These are phyloP conservation scores for Trialeurodes vaporariorum DNA, from an alignment of 1,140 invertebrate species.

Conservation along the genomic window DNA sequence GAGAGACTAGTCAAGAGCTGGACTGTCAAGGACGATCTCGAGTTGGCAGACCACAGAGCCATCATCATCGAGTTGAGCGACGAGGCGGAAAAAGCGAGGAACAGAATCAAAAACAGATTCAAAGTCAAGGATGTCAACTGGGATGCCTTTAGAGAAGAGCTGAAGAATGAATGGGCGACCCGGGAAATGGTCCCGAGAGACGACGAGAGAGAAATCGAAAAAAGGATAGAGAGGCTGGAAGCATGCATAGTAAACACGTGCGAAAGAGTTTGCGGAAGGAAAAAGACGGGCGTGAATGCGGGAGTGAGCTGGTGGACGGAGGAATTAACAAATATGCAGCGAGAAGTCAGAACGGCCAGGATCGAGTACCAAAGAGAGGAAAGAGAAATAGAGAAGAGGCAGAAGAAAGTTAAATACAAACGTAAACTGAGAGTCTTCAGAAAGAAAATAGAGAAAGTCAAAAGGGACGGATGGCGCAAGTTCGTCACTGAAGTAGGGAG, in stretches of 20 bases:
- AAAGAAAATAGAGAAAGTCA: not conserved
- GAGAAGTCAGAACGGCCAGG: not conserved
- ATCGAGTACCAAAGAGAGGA: not conserved
- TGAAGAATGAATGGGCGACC: not conserved
- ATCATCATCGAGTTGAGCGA: not conserved
- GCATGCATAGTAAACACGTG: not conserved
- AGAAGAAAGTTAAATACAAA: not conserved
- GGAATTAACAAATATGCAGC: not conserved
- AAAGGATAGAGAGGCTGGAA: not conserved
- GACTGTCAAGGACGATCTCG: not conserved
- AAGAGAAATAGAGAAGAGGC: not conserved
- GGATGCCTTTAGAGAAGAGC: not conserved
- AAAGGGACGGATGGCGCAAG: not conserved
- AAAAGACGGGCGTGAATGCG: not conserved
- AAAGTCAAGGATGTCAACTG: not conserved
- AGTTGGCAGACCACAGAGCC: not conserved
- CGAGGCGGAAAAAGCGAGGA: not conserved
- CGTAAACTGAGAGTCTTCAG: not conserved
- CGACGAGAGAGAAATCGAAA: not conserved
- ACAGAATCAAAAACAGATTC: not conserved
- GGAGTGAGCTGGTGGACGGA: not conserved
- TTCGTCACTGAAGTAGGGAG: not conserved
- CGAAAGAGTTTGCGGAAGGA: not conserved
- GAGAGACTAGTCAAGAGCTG: not conserved
- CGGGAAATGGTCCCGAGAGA: not conserved